Evolutionary conservation across 2,888 invertebrate genomes (phyloP).

Genomic region (Pristionchus japonicus): DNA sequence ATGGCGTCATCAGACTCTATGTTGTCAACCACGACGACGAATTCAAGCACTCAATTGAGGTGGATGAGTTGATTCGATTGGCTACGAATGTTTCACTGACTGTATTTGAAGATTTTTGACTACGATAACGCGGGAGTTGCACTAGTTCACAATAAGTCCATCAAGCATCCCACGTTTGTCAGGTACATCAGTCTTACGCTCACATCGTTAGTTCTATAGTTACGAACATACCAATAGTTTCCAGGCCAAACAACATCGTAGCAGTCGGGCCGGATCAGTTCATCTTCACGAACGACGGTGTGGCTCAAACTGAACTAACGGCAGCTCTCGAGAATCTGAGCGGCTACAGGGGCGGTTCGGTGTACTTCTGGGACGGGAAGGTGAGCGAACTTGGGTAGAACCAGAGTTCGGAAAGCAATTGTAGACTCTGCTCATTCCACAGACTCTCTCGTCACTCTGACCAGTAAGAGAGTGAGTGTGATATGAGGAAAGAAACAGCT

Average conservation of each 20-base stretch:
- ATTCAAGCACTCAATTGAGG: constrained; percentile 57
- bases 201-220: too few species aligned
- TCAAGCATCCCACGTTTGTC: constrained; percentile 55
- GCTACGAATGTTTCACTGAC: background rate
- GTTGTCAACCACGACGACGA: constrained; percentile 54
- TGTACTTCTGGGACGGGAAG: constrained; percentile 59
- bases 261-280: constrained; percentile 57
- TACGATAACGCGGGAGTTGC: constrained; percentile 51
- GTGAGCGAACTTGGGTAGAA: constrained; percentile 24
- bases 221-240: too few species aligned
- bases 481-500: too few species aligned
- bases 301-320: constrained; percentile 48
- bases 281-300: constrained; percentile 60
- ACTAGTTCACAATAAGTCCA: constrained; percentile 55
- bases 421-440: too few species aligned
- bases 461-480: too few species aligned
- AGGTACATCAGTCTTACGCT: constrained; percentile 43
- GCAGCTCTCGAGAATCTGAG: constrained; percentile 53
- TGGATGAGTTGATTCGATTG: too few species aligned
- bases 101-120: constrained; percentile 51
- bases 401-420: too few species aligned
- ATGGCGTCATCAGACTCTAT: constrained; percentile 57
- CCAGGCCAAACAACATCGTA: constrained; percentile 60
- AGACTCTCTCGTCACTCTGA: too few species aligned
- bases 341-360: constrained; percentile 53